A percentile compares a stretch with the other conserved stretches of the same genome.
phyloP scores from a whole-genome alignment of 2,888 invertebrate genomes.

The Dryomyza anilis region DNA sequence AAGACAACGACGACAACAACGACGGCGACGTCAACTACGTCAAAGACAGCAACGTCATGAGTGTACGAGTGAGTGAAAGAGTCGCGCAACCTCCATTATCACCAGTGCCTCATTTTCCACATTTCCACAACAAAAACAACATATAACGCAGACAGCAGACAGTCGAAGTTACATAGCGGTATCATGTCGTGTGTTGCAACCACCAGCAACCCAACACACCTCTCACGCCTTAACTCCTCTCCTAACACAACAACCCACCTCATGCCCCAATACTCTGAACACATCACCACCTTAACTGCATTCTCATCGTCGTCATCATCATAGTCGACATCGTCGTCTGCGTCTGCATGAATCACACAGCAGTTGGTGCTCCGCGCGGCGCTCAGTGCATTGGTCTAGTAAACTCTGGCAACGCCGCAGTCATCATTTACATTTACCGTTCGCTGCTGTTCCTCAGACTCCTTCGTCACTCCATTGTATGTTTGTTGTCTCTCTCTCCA shows the following conservation, averaged over 20 bases:
- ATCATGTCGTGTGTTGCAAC: too few relatives aligned
- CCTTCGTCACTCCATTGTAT: slow-evolving; percentile 7
- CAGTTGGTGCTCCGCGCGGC: neutral
- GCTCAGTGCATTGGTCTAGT: slow-evolving; percentile 53
- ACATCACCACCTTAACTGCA: too few relatives aligned
- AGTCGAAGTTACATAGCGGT: neutral
- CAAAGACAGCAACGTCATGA: too few relatives aligned
- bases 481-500: slow-evolving; percentile 16
- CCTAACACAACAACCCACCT: too few relatives aligned
- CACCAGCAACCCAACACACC: too few relatives aligned
- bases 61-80: too few relatives aligned
- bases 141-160: neutral
- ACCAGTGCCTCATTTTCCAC: too few relatives aligned
- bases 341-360: slow-evolving; percentile 21
- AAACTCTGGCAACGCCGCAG: slow-evolving; percentile 38
- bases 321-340: neutral
- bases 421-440: slow-evolving; percentile 29
- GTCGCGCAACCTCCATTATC: too few relatives aligned
- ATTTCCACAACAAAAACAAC: neutral
- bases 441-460: slow-evolving; percentile 26
- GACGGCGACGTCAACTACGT: slow-evolving; percentile 24
- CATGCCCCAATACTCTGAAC: too few relatives aligned
- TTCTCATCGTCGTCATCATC: neutral
- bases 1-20: slow-evolving; percentile 6
- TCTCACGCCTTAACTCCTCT: too few relatives aligned